Evolutionary conservation across 1,140 invertebrate genomes (phyloP).

Genomic region (Parasteatoda tepidariorum): DNA sequence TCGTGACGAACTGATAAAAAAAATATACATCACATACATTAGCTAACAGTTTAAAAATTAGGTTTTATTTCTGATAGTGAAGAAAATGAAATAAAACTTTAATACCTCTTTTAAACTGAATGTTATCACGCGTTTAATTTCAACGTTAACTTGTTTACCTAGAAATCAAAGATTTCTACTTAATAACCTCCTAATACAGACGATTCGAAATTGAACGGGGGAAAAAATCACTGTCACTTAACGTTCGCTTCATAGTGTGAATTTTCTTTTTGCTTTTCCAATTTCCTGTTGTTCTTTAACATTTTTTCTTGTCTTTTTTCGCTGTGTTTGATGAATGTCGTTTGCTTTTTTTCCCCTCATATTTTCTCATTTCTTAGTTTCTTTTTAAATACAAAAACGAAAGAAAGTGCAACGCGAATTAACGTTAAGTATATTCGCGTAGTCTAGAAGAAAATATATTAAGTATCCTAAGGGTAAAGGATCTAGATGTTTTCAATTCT

Average conservation of each 20-base stretch:
- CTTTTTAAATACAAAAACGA: background rate
- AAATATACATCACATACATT: too few relatives aligned
- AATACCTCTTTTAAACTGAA: too few relatives aligned
- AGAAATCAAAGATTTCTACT: slow-evolving; percentile 10
- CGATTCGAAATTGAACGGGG: too few relatives aligned
- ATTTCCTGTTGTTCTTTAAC: slow-evolving; percentile 41
- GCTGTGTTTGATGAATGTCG: background rate
- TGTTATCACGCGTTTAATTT: too few relatives aligned
- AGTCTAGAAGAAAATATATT: slow-evolving; percentile 8
- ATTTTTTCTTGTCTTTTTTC: slow-evolving; percentile 5
- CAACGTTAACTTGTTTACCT: too few relatives aligned
- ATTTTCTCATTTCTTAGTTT: background rate
- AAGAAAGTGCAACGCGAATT: background rate
- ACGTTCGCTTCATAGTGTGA: background rate
- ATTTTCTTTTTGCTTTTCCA: slow-evolving; percentile 22
- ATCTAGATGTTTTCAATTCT: slow-evolving; percentile 12
- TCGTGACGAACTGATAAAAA: too few relatives aligned
- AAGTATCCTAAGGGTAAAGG: slow-evolving; percentile 10
- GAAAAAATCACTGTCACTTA: background rate
- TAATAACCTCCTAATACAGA: slow-evolving; percentile 23
- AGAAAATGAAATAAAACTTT: too few relatives aligned
- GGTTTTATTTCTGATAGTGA: too few relatives aligned
- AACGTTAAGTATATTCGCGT: slow-evolving; percentile 17
- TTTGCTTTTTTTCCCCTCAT: background rate
- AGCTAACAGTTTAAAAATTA: too few relatives aligned